Evolutionary conservation across 2,888 invertebrate species (phyloP).

Genomic region (Lasioglossum malachurum): DNA sequence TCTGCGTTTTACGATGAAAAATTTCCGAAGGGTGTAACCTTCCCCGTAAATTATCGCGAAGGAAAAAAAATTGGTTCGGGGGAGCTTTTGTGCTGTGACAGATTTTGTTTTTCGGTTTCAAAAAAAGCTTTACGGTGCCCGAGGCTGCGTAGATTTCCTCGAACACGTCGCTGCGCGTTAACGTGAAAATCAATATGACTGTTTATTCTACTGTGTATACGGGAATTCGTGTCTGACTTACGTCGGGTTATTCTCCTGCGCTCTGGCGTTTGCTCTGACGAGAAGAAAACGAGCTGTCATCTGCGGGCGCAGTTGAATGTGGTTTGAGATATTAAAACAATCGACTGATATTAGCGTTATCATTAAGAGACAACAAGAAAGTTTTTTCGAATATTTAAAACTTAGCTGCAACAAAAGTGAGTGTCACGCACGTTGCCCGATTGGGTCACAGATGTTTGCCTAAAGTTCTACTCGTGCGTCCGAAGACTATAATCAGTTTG

Average conservation of each 20-base stretch:
- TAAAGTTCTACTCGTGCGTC: neutral
- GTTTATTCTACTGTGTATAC: neutral
- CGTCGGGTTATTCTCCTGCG: neutral
- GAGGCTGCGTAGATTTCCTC: neutral
- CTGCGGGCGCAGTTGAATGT: too few species aligned
- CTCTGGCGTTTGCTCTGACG: neutral
- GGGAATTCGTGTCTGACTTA: conserved; percentile 26
- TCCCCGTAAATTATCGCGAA: conserved; percentile 40
- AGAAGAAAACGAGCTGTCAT: neutral
- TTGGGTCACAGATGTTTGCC: neutral
- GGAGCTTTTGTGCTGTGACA: conserved; percentile 30
- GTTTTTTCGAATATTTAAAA: neutral
- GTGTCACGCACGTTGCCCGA: neutral
- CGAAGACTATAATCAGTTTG: conserved; percentile 8
- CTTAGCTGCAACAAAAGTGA: too few species aligned
- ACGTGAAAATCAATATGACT: conserved; percentile 22
- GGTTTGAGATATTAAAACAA: too few species aligned
- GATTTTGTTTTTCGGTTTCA: conserved; percentile 25
- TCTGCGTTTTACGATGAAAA: conserved; percentile 43
- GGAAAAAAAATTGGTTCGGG: conserved; percentile 22
- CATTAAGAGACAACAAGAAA: neutral
- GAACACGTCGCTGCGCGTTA: conserved; percentile 15
- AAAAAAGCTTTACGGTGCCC: conserved; percentile 19
- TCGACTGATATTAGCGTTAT: too few species aligned
- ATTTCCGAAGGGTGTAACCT: conserved; percentile 36